Base-by-base conservation (phyloP, 2,888 invertebrate genomes). In the Osmoderma eremita region DNA sequence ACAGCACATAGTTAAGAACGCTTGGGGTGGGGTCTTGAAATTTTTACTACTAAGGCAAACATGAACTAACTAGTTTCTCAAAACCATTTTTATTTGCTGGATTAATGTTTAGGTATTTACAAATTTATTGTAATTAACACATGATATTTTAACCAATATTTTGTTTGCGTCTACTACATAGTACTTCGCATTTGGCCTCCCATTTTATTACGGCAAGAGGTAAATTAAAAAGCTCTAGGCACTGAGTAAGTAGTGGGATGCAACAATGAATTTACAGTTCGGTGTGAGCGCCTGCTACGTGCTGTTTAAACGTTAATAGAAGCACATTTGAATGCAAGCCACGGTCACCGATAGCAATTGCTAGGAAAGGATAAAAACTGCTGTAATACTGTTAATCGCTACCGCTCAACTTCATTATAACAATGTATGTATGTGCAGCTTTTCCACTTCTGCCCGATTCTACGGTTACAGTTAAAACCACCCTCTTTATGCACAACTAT, bases 221-320 rank as follows among this genome's bases (percentile, higher is more conserved):
- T 24, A 30, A 30, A 30, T 30, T 30, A 30, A 30, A 30, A 30
- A 5, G 3, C 30, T n/a, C n/a, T n/a, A n/a, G n/a, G n/a, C n/a
- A n/a, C n/a, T n/a, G n/a, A 53, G 38, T 17, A 17, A n/a, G 38
- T 38, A 17, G 15, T 10, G 17, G 15, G 36, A 13, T 42, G 17
- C 17, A 42, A 42, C 53, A 53, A 36, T 53, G 36, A 38, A 53
- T 53, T 38, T 38, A 38, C 18, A 38, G 18, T n/a, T n/a, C n/a
- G n/a, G n/a, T n/a, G n/a, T 38, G n/a, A 53, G 12, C 5, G 18
- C 36, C 15, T 12, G 38, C n/a, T 38, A n/a, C 38, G 53, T 53
- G 12, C 38, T 38, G 36, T 53, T 53, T 53, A 53, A 53, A 45
- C 24, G 22, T 58, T 58, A 58, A 58, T 58, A 58, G 45, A 20